A percentile compares a stretch with the other conserved stretches of the same genome.
Conservation (phyloP, 2,888 invertebrate species). For the Cyrtodaria siliqua region DNA sequence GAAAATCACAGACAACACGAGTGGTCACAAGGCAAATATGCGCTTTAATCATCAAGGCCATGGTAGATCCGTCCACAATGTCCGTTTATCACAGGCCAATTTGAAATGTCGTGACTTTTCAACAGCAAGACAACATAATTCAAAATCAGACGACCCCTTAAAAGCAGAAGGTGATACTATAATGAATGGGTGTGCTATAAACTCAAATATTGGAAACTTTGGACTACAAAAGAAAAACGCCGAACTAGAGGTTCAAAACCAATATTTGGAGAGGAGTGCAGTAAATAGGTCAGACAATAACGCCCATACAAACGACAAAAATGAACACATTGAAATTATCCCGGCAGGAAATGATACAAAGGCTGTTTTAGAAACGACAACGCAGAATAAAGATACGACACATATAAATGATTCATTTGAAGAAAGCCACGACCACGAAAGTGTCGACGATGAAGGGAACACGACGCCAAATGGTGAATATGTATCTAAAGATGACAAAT, state of each 20-base stretch:
- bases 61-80: slow-evolving; percentile 49
- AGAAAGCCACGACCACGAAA: not conserved
- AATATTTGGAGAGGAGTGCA: slow-evolving; percentile 31
- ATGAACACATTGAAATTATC: not conserved
- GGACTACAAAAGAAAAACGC: slow-evolving; percentile 14
- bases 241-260: slow-evolving; percentile 18
- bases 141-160: slow-evolving; percentile 7
- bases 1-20: slow-evolving; percentile 70
- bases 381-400: not conserved
- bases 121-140: slow-evolving; percentile 13
- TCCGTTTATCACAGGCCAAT: slow-evolving; percentile 45
- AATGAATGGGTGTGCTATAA: slow-evolving; percentile 17
- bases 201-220: slow-evolving; percentile 14
- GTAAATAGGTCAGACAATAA: slow-evolving; percentile 8
- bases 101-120: slow-evolving; percentile 41
- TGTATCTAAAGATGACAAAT: slow-evolving; percentile 9
- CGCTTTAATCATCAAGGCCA: slow-evolving; percentile 26
- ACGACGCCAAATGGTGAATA: not conserved
- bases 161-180: slow-evolving; percentile 16
- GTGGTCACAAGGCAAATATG: slow-evolving; percentile 7
- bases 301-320: slow-evolving; percentile 5
- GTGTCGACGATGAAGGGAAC: not conserved
- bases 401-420: not conserved
- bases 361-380: no score
- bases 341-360: not conserved